phyloP scores from a whole-genome alignment of 2,888 invertebrate species.

The Pyrgus malvae region DNA sequence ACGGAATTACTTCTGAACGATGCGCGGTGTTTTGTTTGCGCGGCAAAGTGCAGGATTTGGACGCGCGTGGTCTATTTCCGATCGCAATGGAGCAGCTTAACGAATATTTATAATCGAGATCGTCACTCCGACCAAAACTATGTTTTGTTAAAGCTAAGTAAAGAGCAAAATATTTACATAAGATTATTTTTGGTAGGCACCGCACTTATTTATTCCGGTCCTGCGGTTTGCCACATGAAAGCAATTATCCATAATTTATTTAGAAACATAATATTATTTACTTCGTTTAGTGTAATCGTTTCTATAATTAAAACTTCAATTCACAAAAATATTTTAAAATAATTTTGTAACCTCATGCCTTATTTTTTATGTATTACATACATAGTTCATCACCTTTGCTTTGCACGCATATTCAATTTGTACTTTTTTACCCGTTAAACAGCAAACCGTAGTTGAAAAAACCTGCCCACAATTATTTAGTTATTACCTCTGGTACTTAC shows the following conservation, averaged over 20 bases:
- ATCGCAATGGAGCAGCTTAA: conserved; percentile 48
- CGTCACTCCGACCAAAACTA: conserved; percentile 63
- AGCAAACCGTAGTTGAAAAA: too few relatives aligned
- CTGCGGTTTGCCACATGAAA: conserved; percentile 68
- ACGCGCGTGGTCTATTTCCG: conserved; percentile 57
- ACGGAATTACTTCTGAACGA: conserved; percentile 57
- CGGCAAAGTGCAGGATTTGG: conserved; percentile 47
- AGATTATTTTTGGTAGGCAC: conserved; percentile 64
- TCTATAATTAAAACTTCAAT: too few relatives aligned
- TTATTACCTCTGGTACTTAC: too few relatives aligned
- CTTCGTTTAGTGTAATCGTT: too few relatives aligned
- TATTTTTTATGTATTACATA: too few relatives aligned
- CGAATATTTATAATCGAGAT: conserved; percentile 72
- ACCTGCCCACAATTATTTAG: too few relatives aligned
- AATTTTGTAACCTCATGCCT: too few relatives aligned
- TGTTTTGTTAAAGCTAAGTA: conserved; percentile 70
- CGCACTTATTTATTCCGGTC: conserved; percentile 63
- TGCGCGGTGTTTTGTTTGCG: conserved; percentile 63
- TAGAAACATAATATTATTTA: conserved; percentile 58
- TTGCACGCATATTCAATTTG: too few relatives aligned
- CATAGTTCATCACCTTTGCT: too few relatives aligned
- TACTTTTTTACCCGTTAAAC: too few relatives aligned
- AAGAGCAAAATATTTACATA: conserved; percentile 70
- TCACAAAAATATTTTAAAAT: too few relatives aligned
- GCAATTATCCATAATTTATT: conserved; percentile 66